Base-by-base conservation (phyloP, 1,140 invertebrate species). In the Heliconius eleuchia region DNA sequence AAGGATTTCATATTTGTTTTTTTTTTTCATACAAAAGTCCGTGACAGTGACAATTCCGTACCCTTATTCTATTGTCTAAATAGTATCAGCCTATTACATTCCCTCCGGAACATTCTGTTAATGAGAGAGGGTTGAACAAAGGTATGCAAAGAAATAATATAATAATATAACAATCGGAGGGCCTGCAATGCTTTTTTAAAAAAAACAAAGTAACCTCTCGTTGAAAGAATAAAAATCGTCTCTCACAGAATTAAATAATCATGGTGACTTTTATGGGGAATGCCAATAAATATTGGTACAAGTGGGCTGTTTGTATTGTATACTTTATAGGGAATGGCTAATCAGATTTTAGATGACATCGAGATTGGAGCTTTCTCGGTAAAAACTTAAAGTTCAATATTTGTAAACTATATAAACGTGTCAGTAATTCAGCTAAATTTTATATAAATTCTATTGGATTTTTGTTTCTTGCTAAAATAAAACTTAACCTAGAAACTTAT, bases 121-220 rank as follows among this genome's bases (percentile, higher is more conserved):
- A 78, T 78, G 77, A 78, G 77, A 78, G 77, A 66, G 77, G 77
- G 71, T 73, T 30, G 55, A 78, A 78, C 76, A 77, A 77, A 77
- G 76, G 76, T 77, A 72, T 23, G 46, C 71, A 72, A 77, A 72
- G 71, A 77, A 72, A 77, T 77, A 77, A 76, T 76, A 72, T 52
- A 74, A 74, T 74, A 74, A 74, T 74, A 77, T 71, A 60, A 77
- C 60, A 71, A 55, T 52, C 50, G 50, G 50, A 52, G 50, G 34
- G 34, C 39, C 60, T 30, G 37, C 74, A 11, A 76, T 76, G 74
- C 23, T 75, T 75, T 75, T 75, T 75, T 66, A 13, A 74, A 52
- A 52, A 75, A 39, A 76, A 30, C 16, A 75, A 60, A 60, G 57
- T 60, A 66, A 66, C 60, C 60, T 66, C 60, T 66, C 60, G 50